Percentiles rank a stretch among this genome's conserved stretches.
Conservation (phyloP, 2,113 vertebrate genomes). For the Apteryx owenii region DNA sequence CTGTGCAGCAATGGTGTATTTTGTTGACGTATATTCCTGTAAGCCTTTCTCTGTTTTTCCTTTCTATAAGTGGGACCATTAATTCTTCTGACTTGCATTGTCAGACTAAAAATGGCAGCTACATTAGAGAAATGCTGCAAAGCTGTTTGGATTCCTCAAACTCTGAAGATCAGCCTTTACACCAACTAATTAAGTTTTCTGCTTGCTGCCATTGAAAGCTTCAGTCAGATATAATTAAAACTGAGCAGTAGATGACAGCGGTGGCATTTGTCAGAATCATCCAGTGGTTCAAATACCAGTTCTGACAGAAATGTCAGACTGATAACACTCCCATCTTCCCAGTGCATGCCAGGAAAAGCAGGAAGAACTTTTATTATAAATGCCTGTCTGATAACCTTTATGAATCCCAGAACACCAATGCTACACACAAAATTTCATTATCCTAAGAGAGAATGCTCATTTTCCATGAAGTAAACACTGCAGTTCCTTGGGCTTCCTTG, state of each 20-base stretch:
- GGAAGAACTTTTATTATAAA: constrained; percentile 80
- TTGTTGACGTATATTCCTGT: background rate
- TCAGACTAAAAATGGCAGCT: constrained; percentile 13
- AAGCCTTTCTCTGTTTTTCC: background rate
- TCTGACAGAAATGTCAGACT: constrained; percentile 97
- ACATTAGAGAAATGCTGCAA: constrained; percentile 17
- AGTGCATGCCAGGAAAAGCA: constrained; percentile 62
- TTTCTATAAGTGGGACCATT: background rate
- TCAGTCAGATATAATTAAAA: constrained; percentile 95
- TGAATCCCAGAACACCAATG: constrained; percentile 80
- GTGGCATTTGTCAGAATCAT: constrained; percentile 94
- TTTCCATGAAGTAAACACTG: constrained; percentile 60
- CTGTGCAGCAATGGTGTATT: background rate
- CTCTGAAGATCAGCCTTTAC: constrained; percentile 65
- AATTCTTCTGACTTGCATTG: constrained; percentile 27
- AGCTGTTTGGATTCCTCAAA: constrained; percentile 66
- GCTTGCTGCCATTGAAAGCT: constrained; percentile 80
- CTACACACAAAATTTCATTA: constrained; percentile 81
- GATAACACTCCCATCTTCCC: constrained; percentile 82
- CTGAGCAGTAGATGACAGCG: constrained; percentile 86
- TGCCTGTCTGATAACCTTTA: constrained; percentile 91
- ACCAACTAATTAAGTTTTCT: constrained; percentile 91
- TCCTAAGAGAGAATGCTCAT: constrained; percentile 63
- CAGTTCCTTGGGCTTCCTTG: background rate
- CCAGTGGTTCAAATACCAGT: constrained; percentile 92